A percentile compares a stretch with the other conserved stretches of the same genome.
phyloP scores from a whole-genome alignment of 2,113 vertebrate genomes.

The Cebidichthys violaceus region DNA sequence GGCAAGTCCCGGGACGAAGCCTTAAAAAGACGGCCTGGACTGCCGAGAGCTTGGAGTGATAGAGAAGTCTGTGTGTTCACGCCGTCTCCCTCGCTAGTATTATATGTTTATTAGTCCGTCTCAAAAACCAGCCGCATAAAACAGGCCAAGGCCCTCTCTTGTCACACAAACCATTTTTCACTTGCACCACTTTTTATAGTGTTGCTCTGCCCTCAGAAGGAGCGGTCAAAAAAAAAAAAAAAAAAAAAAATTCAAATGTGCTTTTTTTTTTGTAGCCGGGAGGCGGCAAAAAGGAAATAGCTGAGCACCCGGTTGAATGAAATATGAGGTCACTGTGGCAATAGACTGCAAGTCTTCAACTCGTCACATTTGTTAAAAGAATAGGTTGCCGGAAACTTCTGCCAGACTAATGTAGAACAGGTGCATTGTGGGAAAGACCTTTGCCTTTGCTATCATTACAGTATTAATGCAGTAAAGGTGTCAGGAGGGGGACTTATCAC shows the following conservation, averaged over 20 bases:
- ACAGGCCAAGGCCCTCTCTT: slow-evolving; percentile 38
- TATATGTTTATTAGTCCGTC: slow-evolving; percentile 62
- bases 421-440: slow-evolving; percentile 42
- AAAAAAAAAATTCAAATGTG: slow-evolving; percentile 45
- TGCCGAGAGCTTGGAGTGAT: slow-evolving; percentile 45
- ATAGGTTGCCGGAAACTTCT: slow-evolving; percentile 33
- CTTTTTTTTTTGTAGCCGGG: slow-evolving; percentile 50
- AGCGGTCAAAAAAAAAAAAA: slow-evolving; percentile 34
- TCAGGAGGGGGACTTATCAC: slow-evolving; percentile 18
- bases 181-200: slow-evolving; percentile 35
- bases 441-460: slow-evolving; percentile 58
- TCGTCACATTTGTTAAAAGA: slow-evolving; percentile 55
- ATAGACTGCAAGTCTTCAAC: slow-evolving; percentile 52
- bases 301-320: slow-evolving; percentile 43
- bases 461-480: slow-evolving; percentile 41
- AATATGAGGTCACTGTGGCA: slow-evolving; percentile 65
- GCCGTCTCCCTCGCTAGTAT: slow-evolving; percentile 43
- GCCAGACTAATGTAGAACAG: slow-evolving; percentile 48
- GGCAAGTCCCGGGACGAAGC: slow-evolving; percentile 46
- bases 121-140: slow-evolving; percentile 54
- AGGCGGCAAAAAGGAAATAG: slow-evolving; percentile 38
- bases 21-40: slow-evolving; percentile 13
- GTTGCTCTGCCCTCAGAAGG: slow-evolving; percentile 48
- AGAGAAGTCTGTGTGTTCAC: slow-evolving; percentile 45
- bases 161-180: slow-evolving; percentile 54